These are phyloP conservation scores for Gymnosoma rotundatum DNA, from an alignment of 2,888 invertebrate species.

Conservation along the genomic window DNA sequence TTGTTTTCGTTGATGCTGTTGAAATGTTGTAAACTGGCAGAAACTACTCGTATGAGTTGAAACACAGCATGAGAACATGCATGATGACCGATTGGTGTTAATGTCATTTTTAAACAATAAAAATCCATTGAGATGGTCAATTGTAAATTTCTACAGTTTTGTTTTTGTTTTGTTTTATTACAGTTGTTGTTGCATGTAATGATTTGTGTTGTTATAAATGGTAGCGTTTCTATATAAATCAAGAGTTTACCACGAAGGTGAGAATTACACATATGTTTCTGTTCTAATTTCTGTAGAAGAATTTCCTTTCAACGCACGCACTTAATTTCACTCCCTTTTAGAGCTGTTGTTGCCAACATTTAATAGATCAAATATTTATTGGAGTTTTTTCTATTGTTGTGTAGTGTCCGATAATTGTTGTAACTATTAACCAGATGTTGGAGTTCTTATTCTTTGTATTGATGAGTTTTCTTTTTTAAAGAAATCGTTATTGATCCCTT, in stretches of 20 bases:
- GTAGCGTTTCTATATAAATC: conserved; percentile 3
- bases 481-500: conserved; percentile 17
- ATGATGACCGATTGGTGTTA: conserved; percentile 62
- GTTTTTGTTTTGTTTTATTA: not conserved
- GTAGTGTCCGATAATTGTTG: conserved; percentile 2
- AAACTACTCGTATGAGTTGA: conserved; percentile 25
- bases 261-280: conserved; percentile 48
- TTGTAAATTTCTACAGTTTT: conserved; percentile 42
- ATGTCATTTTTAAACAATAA: conserved; percentile 63
- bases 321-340: conserved; percentile 12
- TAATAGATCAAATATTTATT: conserved; percentile 19
- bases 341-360: conserved; percentile 21
- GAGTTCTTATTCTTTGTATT: not conserved
- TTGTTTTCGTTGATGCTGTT: conserved; percentile 55
- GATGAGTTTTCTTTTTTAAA: not conserved
- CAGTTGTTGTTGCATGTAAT: conserved; percentile 1
- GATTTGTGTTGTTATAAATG: conserved; percentile 5
- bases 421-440: conserved; percentile 36
- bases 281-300: not conserved
- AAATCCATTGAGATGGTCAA: conserved; percentile 54
- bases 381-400: not conserved
- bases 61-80: conserved; percentile 28
- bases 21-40: conserved; percentile 37
- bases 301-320: conserved; percentile 30
- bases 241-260: conserved; percentile 24